Conservation (phyloP, 2,113 vertebrate species). For the Nibea coibor region DNA sequence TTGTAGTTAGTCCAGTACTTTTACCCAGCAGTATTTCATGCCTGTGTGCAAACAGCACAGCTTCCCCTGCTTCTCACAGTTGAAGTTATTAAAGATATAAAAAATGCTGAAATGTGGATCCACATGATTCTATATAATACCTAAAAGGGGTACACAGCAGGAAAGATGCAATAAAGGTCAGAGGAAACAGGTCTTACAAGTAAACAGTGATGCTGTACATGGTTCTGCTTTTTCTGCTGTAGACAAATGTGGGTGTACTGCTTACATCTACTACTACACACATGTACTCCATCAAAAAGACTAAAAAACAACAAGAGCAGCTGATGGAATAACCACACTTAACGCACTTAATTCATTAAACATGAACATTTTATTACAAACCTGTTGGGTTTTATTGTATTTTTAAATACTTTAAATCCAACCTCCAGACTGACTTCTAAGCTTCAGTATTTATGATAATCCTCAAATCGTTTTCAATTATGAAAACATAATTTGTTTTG, state of each 20-base stretch:
- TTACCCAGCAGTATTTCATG: not conserved
- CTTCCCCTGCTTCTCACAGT: constrained; percentile 9
- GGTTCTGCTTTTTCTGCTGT: constrained; percentile 13
- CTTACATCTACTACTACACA: constrained; percentile 34
- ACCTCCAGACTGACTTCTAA: constrained; percentile 3
- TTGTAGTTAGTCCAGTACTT: not conserved
- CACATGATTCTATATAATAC: not conserved
- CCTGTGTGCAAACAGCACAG: not conserved
- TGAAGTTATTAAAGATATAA: not conserved
- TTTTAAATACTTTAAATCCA: constrained; percentile 29
- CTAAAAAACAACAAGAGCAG: not conserved
- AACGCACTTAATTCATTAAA: constrained; percentile 7
- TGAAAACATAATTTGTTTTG: constrained; percentile 17
- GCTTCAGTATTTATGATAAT: constrained; percentile 1
- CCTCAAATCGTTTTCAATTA: constrained; percentile 19
- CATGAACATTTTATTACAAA: too few relatives aligned
- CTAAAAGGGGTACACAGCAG: not conserved
- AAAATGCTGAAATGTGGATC: constrained; percentile 16
- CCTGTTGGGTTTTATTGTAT: not conserved
- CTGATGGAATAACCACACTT: not conserved
- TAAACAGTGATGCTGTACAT: constrained; percentile 20
- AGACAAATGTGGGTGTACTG: constrained; percentile 9
- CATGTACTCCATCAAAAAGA: constrained; percentile 9
- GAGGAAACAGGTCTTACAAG: constrained; percentile 21
- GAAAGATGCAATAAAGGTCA: not conserved